A percentile compares a stretch with the other conserved stretches of the same genome.
These are phyloP conservation scores for Chymomyza caudatula DNA, from an alignment of 2,888 invertebrate species.

Conservation along the genomic window DNA sequence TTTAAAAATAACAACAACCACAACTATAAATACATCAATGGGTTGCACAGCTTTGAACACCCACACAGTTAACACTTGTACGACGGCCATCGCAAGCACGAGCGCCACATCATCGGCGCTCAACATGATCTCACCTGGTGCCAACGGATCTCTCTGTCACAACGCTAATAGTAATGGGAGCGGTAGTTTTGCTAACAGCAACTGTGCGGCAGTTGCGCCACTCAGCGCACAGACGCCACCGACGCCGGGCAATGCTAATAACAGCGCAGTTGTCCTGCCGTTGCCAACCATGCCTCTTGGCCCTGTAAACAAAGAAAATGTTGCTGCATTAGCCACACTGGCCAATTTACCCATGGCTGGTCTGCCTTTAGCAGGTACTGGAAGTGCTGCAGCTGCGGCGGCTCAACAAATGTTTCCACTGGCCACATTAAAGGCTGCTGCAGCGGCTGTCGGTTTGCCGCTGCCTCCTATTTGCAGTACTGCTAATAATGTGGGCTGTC, in stretches of 20 bases:
- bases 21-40: slow-evolving; percentile 10
- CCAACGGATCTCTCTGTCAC: slow-evolving; percentile 25
- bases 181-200: slow-evolving; percentile 32
- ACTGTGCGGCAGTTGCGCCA: slow-evolving; percentile 57
- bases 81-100: slow-evolving; percentile 34
- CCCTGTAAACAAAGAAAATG: slow-evolving; percentile 41
- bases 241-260: slow-evolving; percentile 19
- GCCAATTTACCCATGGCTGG: slow-evolving; percentile 46
- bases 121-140: slow-evolving; percentile 52
- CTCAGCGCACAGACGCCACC: slow-evolving; percentile 48
- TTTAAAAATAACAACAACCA: slow-evolving; percentile 56
- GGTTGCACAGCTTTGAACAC: slow-evolving; percentile 29
- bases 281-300: slow-evolving; percentile 54
- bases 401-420: slow-evolving; percentile 67
- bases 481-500: slow-evolving; percentile 68
- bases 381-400: slow-evolving; percentile 38
- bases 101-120: slow-evolving; percentile 33
- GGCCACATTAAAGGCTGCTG: slow-evolving; percentile 59
- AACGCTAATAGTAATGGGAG: slow-evolving; percentile 52
- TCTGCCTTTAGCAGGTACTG: slow-evolving; percentile 22
- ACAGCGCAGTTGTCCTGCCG: slow-evolving; percentile 55
- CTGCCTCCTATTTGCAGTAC: slow-evolving; percentile 60
- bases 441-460: slow-evolving; percentile 54
- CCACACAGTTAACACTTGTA: slow-evolving; percentile 50
- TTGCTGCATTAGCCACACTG: slow-evolving; percentile 40